Evolutionary conservation across 2,113 vertebrate genomes (phyloP), one percentile per base, ranked within the genome.

Genomic region (Seriola quinqueradiata): DNA sequence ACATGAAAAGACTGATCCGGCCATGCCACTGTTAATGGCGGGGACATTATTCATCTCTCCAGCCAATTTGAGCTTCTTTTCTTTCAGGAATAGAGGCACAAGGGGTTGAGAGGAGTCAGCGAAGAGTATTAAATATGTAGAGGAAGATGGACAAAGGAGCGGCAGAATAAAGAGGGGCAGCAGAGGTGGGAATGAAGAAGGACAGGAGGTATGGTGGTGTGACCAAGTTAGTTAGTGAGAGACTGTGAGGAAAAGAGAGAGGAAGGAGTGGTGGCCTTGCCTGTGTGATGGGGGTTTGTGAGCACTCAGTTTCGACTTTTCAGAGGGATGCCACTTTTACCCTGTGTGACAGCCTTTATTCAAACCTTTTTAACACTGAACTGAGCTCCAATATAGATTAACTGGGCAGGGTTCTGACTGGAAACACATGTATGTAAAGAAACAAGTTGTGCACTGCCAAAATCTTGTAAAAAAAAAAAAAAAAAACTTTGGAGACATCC

Each of bases 1-100:
- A 95, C 95, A 95, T 95, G 94, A 95, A 96, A 96, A 96, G 96
- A 87, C 91, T 88, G 93, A 95, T 94, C 94, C 87, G 88, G 95
- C 94, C 95, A 92, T 81, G 93, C 83, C 93, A 90, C 88, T 91
- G 92, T 93, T 97, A 96, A 96, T 96, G 95, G 92, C 82, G 92
- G 83, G 92, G 94, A 96, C 96, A 96, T 96, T 96, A 96, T 97
- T 96, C 95, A 95, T 95, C 95, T 93, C 93, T 94, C 92, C 87
- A 93, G 93, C 93, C 93, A 95, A 94, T 95, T 94, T 95, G 89
- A 92, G 88, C 68, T 91, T 88, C 85, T 89, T 90, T 85, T 94
- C 88, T 95, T 93, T 91, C 89, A 89, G 93, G 89, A 84, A 89
- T 70, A 71, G 90, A 90, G 85, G 79, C 91, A 78, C 70, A 38